Evolutionary conservation across 1,140 invertebrate genomes (phyloP).

Genomic region (Drosophila simulans): DNA sequence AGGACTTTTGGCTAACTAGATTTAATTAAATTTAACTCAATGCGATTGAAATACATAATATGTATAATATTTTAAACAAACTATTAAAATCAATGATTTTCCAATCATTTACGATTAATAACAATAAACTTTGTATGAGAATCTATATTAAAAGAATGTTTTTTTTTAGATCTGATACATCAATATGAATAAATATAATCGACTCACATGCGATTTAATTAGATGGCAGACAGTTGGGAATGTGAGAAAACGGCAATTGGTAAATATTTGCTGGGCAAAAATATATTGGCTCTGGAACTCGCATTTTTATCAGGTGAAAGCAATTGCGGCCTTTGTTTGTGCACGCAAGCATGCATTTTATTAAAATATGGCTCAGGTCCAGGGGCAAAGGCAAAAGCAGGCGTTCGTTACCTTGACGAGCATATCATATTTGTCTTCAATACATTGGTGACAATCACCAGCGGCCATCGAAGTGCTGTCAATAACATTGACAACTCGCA

Average conservation of each 20-base stretch:
- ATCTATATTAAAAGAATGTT: background rate
- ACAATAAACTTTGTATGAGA: too few species aligned
- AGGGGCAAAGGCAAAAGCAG: conserved; percentile 14
- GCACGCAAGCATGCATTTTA: conserved; percentile 66
- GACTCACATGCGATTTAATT: too few species aligned
- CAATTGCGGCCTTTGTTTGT: conserved; percentile 58
- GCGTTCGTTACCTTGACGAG: conserved; percentile 66
- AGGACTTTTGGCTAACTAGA: too few species aligned
- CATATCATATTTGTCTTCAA: conserved; percentile 71
- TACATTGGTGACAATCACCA: conserved; percentile 74
- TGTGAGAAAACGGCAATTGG: conserved; percentile 20
- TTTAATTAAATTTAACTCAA: too few species aligned
- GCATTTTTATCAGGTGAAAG: conserved; percentile 32
- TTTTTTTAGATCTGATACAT: too few species aligned
- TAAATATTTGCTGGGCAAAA: conserved; percentile 61
- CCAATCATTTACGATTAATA: too few species aligned
- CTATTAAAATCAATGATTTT: too few species aligned
- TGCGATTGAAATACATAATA: too few species aligned
- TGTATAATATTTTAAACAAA: too few species aligned
- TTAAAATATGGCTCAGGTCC: conserved; percentile 55
- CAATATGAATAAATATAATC: too few species aligned
- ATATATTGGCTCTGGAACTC: conserved; percentile 41
- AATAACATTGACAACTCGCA: conserved; percentile 64
- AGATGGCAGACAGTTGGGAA: too few species aligned
- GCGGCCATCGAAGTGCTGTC: conserved; percentile 68